A percentile compares a stretch with the other conserved stretches of the same genome.
These are phyloP conservation scores for Tarsius wallacei DNA, from an alignment of 2,797 vertebrate genomes.

Conservation along the genomic window DNA sequence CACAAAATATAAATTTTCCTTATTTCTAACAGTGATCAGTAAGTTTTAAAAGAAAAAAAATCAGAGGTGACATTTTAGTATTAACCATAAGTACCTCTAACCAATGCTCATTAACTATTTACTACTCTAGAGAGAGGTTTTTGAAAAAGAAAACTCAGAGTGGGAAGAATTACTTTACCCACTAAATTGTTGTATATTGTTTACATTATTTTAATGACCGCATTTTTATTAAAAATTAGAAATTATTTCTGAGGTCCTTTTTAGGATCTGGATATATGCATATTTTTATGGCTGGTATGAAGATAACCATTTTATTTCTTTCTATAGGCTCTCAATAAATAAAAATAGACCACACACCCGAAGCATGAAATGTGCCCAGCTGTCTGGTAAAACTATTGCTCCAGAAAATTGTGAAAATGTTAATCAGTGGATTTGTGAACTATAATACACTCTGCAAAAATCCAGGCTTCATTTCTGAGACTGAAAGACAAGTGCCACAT, in stretches of 20 bases:
- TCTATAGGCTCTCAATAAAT: not conserved
- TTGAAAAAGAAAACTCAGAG: not conserved
- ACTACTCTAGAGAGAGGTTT: not conserved
- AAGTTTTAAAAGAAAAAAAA: not conserved
- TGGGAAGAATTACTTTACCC: not conserved
- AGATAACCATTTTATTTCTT: constrained; percentile 17
- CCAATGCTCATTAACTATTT: not conserved
- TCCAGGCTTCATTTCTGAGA: not conserved
- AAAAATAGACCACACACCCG: rapidly evolving
- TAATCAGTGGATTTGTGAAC: constrained; percentile 14
- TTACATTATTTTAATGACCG: not conserved
- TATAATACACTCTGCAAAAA: not conserved
- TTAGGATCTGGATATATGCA: not conserved
- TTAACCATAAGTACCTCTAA: not conserved
- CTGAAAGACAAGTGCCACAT: not conserved
- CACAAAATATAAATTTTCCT: not conserved
- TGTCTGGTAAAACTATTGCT: not conserved
- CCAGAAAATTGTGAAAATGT: rapidly evolving
- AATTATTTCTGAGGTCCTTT: not conserved
- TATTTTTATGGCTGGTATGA: not conserved
- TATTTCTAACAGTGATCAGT: not conserved
- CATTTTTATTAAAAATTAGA: not conserved
- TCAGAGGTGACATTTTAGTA: not conserved
- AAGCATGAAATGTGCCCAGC: not conserved
- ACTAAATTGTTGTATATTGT: not conserved